These are phyloP conservation scores for Odontesthes bonariensis DNA, from an alignment of 2,113 vertebrate genomes.

Conservation along the genomic window DNA sequence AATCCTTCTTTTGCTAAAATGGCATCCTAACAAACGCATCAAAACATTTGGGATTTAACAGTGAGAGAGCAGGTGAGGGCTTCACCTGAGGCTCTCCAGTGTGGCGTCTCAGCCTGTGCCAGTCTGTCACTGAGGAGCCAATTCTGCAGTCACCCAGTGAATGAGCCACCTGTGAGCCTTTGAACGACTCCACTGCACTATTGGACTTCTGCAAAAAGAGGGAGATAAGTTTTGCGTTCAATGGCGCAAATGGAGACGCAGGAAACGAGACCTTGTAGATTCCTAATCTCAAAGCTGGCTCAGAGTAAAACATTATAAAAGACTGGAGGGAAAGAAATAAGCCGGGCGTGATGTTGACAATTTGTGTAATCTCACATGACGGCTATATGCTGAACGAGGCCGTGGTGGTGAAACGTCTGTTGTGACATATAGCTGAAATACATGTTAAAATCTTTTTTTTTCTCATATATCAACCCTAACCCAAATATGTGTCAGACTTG, in stretches of 20 bases:
- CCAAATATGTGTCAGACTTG: no score
- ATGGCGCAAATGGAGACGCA: not conserved
- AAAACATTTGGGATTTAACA: slow-evolving; percentile 52
- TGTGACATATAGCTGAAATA: no score
- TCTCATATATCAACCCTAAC: no score
- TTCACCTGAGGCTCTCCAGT: slow-evolving; percentile 64
- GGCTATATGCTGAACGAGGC: slow-evolving; percentile 14
- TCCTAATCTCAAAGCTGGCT: slow-evolving; percentile 4
- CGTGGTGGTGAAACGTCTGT: not conserved
- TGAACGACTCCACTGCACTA: slow-evolving; percentile 30
- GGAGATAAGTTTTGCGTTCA: slow-evolving; percentile 39
- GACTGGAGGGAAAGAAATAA: not conserved
- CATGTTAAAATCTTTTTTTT: no score
- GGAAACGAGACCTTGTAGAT: not conserved
- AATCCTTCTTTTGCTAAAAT: slow-evolving; percentile 59
- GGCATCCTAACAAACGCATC: slow-evolving; percentile 59
- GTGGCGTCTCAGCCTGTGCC: slow-evolving; percentile 30
- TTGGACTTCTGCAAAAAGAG: slow-evolving; percentile 13
- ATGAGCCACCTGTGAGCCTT: slow-evolving; percentile 63
- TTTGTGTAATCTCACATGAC: slow-evolving; percentile 20
- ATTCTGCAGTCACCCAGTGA: slow-evolving; percentile 41
- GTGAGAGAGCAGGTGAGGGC: slow-evolving; percentile 63
- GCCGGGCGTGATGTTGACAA: not conserved
- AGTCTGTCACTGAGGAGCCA: slow-evolving; percentile 28
- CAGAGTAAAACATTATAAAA: slow-evolving; percentile 6